A percentile compares a stretch with the other conserved stretches of the same genome.
phyloP scores from a whole-genome alignment of 2,888 invertebrate species.

The Catocala fraxini region DNA sequence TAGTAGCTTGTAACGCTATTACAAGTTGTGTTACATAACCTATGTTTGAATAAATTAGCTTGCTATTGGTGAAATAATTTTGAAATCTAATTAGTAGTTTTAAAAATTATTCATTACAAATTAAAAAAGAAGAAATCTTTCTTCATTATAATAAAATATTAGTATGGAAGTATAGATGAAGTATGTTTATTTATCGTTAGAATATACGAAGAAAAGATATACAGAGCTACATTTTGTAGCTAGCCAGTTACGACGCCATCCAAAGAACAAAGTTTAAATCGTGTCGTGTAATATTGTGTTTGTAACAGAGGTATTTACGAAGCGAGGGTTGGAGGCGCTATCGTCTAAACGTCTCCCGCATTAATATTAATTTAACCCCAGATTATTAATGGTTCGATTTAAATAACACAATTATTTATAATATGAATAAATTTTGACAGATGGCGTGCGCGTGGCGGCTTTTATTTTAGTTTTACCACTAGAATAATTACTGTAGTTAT shows the following conservation, averaged over 20 bases:
- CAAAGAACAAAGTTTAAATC: constrained; percentile 12
- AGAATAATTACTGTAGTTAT: too few species aligned
- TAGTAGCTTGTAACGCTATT: too few species aligned
- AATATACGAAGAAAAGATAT: background rate
- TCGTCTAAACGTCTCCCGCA: constrained; percentile 11
- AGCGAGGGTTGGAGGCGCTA: constrained; percentile 6
- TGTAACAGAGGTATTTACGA: constrained; percentile 12
- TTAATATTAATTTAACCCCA: constrained; percentile 17
- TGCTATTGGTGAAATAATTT: too few species aligned
- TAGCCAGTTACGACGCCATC: background rate
- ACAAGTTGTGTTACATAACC: too few species aligned
- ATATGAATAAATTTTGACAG: background rate
- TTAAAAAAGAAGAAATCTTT: too few species aligned
- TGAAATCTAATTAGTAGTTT: too few species aligned
- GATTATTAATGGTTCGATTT: constrained; percentile 17
- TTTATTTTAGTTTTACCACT: background rate
- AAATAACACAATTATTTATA: constrained; percentile 15
- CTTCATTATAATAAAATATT: too few species aligned
- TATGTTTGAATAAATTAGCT: too few species aligned
- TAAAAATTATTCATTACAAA: too few species aligned
- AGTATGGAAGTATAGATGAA: too few species aligned
- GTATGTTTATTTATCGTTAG: too few species aligned
- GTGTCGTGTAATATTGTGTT: constrained; percentile 2
- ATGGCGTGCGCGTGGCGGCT: background rate
- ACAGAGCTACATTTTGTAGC: background rate